Percentiles rank a stretch among this genome's conserved stretches.
phyloP scores from a whole-genome alignment of 2,888 invertebrate species.

The Zygothrica quintamaculata region DNA sequence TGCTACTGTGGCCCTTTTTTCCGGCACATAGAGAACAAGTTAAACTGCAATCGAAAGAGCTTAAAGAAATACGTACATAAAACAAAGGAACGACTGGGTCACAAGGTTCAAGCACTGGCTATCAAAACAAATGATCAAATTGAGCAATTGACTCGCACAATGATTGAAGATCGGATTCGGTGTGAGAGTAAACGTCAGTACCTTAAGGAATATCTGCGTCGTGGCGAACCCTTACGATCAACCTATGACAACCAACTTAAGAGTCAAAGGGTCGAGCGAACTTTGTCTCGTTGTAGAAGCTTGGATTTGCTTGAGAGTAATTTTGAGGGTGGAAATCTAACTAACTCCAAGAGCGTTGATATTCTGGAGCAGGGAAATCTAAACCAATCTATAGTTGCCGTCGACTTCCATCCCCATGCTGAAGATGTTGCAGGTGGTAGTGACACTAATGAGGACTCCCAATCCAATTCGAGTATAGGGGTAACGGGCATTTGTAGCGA shows the following conservation, averaged over 20 bases:
- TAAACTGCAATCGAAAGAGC: conserved; percentile 90
- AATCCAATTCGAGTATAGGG: conserved; percentile 37
- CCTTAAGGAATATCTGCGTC: conserved; percentile 89
- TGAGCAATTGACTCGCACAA: conserved; percentile 87
- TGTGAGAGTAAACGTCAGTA: conserved; percentile 87
- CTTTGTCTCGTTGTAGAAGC: conserved; percentile 89
- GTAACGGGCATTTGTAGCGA: conserved; percentile 11
- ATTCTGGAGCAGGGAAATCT: conserved; percentile 73
- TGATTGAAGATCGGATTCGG: conserved; percentile 82
- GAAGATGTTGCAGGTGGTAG: conserved; percentile 41
- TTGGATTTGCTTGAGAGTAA: conserved; percentile 87
- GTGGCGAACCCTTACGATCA: conserved; percentile 87
- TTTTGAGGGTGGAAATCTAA: conserved; percentile 66
- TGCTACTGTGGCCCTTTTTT: conserved; percentile 97
- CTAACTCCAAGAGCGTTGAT: conserved; percentile 86
- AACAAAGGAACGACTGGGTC: conserved; percentile 91
- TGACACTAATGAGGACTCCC: conserved; percentile 56
- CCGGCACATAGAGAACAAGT: conserved; percentile 92
- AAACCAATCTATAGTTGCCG: conserved; percentile 67
- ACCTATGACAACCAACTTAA: conserved; percentile 85
- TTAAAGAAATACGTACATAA: conserved; percentile 87
- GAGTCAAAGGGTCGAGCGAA: conserved; percentile 85
- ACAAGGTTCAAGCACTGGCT: conserved; percentile 92
- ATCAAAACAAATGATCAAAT: conserved; percentile 90
- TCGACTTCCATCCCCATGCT: conserved; percentile 47